Conservation (phyloP, 2,113 vertebrate genomes). For the Echinops telfairi region DNA sequence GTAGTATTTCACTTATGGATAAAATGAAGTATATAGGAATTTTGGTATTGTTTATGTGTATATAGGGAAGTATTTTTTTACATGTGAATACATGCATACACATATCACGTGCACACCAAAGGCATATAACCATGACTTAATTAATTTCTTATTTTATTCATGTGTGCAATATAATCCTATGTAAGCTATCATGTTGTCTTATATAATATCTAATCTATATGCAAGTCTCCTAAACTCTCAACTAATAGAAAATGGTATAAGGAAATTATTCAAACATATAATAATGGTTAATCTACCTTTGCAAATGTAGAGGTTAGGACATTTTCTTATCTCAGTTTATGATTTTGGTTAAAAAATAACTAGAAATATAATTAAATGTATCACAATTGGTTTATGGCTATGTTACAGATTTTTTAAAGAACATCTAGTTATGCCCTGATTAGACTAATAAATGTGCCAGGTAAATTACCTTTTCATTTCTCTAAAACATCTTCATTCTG, state of each 20-base stretch:
- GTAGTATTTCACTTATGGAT: background rate
- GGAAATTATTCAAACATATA: background rate
- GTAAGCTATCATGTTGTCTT: background rate
- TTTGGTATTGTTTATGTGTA: background rate
- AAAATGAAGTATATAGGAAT: background rate
- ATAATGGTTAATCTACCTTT: constrained; percentile 37
- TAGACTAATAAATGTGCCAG: constrained; percentile 53
- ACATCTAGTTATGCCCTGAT: constrained; percentile 41
- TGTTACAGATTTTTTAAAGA: constrained; percentile 2
- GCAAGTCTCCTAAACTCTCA: background rate
- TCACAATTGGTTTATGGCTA: constrained; percentile 49
- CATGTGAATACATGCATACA: no score
- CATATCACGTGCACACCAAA: background rate
- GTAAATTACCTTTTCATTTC: background rate
- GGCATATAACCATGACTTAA: background rate
- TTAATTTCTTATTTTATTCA: background rate
- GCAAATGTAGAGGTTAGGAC: background rate
- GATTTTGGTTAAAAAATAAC: constrained; percentile 68
- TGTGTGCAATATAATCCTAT: background rate
- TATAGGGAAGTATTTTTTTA: background rate
- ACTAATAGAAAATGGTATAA: background rate
- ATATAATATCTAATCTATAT: background rate
- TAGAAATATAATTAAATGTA: constrained; percentile 5
- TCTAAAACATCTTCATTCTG: no score
- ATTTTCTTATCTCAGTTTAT: constrained; percentile 33